Base-by-base conservation (phyloP, 2,113 vertebrate species). In the Gobio gobio region DNA sequence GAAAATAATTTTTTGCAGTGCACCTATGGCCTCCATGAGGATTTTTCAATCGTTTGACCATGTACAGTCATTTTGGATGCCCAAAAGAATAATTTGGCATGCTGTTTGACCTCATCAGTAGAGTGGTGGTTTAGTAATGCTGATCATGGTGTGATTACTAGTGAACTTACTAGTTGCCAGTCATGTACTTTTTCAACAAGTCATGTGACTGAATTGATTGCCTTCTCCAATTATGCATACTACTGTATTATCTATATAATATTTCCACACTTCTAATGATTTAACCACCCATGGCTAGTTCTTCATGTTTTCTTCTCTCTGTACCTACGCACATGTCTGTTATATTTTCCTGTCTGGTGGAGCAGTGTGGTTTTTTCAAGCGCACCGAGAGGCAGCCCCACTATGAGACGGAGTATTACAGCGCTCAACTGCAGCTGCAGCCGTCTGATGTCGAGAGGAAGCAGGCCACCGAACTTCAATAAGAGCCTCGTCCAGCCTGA, bases 351-450 rank as follows among this genome's bases (percentile, higher is more conserved):
- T 59, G 10, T 79, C 8, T 59, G 75, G n/a, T 68, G 72, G 84
- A 91, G 75, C 94, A 97, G 97, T 98, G 96, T 89, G 97, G 97
- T 87, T 98, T 98, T 94, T 98, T 98, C 95, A 95, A 93, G 88
- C 94, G 94, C 91, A 94, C 93, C 24, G 93, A 94, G 90, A 93
- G 78, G 79, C 92, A 92, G 70, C 92, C 87, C 47, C 93, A 95
- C 83, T 96, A 95, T 85, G 92, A 96, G 74, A 94, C 96, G 82
- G 96, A 96, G 90, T 98, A 94, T 93, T 95, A 97, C 92, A 94
- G 91, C 18, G 97, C 97, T 85, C 95, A 92, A 74, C 94, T 96
- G 92, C 95, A 95, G 59, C 88, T 96, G 86, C 97, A 97, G 91
- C 97, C 97, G 86, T 97, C 96, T 12, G 97, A 95, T 83, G 93